Base-by-base conservation (phyloP, 2,797 vertebrate species). In the Podarcis lilfordi region DNA sequence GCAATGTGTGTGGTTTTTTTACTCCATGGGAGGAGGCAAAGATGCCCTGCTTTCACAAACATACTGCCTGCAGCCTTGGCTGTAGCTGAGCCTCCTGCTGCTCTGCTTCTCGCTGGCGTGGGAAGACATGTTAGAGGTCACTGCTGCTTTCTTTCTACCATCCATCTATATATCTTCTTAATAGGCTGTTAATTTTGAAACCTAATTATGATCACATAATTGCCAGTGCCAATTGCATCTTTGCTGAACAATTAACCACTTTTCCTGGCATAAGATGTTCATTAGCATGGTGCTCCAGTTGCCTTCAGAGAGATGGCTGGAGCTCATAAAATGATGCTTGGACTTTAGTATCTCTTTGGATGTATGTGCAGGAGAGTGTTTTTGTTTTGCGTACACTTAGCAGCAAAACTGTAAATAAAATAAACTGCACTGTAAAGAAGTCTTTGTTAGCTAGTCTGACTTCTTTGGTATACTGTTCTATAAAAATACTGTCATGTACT, bases 111-210 rank as follows among this genome's bases (percentile, higher is more conserved):
- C 19, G 55, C 83, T 86, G 37, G 72, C 23, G 9, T 8, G 21
- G 27, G 69, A 80, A 50, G 40, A 64, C 81, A 85, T 80, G 35
- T 4, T 19, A 68, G 78, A 85, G 45, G 32, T 68, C 71, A 40
- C 32, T 40, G 40, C 10, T 55, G 69, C 55, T 68, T 85, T 68
- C 4, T 35, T 69, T 80, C 78, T 92, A n/a, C 89, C 59, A 69
- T 25, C 40, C 40, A 27, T 69, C 11, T 32, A 37, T n/a, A 77
- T 0, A 0, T 87, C 37, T 19, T 91, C 59, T 59, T 79, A 61
- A 25, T 59, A 37, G 80, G 72, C 68, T 89, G 90, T 92, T 90
- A 90, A 90, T 90, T 90, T 77, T 89, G n/a, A 87, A 90, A 87
- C 82, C 81, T 2, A 0, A 86, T 91, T 93, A 68, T 86, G 35